A percentile compares a stretch with the other conserved stretches of the same genome.
These are phyloP conservation scores for Arbacia lixula DNA, from an alignment of 53 echinoderm and acorn worm genomes.

Conservation along the genomic window DNA sequence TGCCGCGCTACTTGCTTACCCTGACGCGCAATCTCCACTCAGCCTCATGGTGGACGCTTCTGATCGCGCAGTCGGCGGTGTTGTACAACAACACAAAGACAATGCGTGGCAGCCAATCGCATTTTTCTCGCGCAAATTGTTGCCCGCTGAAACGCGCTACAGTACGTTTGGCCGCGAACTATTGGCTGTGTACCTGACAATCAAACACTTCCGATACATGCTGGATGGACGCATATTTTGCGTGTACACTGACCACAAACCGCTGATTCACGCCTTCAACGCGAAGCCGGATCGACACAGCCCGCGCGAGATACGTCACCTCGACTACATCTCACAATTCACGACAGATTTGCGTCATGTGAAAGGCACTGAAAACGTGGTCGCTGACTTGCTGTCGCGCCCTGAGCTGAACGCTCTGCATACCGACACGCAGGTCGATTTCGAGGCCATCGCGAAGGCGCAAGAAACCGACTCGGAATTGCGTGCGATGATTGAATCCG, in stretches of 20 bases:
- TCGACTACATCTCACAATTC: slow-evolving; percentile 71
- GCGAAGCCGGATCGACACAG: slow-evolving; percentile 57
- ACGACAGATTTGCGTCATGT: slow-evolving; percentile 70
- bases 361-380: slow-evolving; percentile 49
- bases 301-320: slow-evolving; percentile 64
- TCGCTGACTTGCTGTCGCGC: slow-evolving; percentile 65
- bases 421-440: slow-evolving; percentile 23
- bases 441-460: too few relatives aligned
- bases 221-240: slow-evolving; percentile 62
- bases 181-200: slow-evolving; percentile 54
- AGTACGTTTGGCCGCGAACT: slow-evolving; percentile 61
- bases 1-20: slow-evolving; percentile 49
- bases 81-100: slow-evolving; percentile 55
- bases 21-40: slow-evolving; percentile 32
- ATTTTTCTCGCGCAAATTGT: slow-evolving; percentile 52
- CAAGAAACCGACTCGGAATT: too few relatives aligned
- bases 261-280: slow-evolving; percentile 56
- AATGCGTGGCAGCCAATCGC: slow-evolving; percentile 58
- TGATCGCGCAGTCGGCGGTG: slow-evolving; percentile 58
- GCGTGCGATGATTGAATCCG: neutral
- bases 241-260: slow-evolving; percentile 66
- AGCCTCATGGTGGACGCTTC: slow-evolving; percentile 65
- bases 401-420: slow-evolving; percentile 36
- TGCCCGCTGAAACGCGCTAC: slow-evolving; percentile 57
- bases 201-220: slow-evolving; percentile 56